These are phyloP conservation scores for Danio tinwini DNA, from an alignment of 2,797 vertebrate species.

Conservation along the genomic window DNA sequence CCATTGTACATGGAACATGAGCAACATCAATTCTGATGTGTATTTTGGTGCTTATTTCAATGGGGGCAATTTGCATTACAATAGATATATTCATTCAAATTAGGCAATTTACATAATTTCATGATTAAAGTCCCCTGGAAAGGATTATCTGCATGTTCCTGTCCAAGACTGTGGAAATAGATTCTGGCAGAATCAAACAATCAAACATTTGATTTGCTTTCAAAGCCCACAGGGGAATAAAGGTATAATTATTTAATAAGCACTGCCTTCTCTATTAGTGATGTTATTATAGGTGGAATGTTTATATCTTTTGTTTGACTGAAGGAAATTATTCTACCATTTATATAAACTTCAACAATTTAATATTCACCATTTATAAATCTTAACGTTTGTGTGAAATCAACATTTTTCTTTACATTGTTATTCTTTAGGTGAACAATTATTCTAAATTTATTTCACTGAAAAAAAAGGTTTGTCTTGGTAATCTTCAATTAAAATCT, in stretches of 20 bases:
- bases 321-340: background rate
- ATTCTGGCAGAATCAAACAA: background rate
- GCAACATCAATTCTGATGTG: background rate
- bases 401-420: no score
- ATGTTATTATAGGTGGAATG: background rate
- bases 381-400: no score
- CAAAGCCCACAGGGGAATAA: background rate
- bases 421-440: no score
- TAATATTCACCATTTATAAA: no score
- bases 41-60: background rate
- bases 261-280: conserved; percentile 13
- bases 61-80: background rate
- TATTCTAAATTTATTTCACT: no score
- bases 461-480: no score
- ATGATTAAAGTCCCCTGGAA: background rate
- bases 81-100: background rate
- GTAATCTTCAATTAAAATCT: no score
- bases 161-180: background rate
- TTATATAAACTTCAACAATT: background rate
- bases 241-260: background rate
- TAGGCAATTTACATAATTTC: background rate
- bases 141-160: background rate
- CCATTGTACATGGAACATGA: background rate
- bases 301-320: background rate
- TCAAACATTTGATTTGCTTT: background rate